These are phyloP conservation scores for Gallinago stenura DNA, from an alignment of 2,797 vertebrate genomes.

Conservation along the genomic window DNA sequence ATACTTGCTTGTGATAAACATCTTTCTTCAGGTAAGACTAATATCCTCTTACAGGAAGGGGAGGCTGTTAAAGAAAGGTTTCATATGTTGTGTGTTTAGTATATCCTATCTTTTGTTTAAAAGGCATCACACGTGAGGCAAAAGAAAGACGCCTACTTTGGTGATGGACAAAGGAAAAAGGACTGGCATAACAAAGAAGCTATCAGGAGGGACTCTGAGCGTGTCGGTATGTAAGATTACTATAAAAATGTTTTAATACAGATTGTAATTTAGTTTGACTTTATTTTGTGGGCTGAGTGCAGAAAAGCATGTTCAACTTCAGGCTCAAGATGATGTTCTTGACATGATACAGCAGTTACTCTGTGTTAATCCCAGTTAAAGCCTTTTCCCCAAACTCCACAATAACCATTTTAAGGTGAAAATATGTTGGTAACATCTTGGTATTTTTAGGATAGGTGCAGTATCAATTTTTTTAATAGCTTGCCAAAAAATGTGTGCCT, in stretches of 20 bases:
- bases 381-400: not conserved
- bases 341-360: not conserved
- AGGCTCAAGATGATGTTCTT: not conserved
- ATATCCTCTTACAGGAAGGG: not conserved
- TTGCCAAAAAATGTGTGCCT: not conserved
- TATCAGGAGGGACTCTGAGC: slow-evolving; percentile 86
- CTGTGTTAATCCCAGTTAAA: not conserved
- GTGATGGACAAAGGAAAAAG: slow-evolving; percentile 80
- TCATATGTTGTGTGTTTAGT: not conserved
- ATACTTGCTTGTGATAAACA: not conserved
- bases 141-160: slow-evolving; percentile 79
- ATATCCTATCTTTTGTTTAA: slow-evolving; percentile 26
- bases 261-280: not conserved
- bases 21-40: not conserved
- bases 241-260: not conserved
- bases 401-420: not conserved
- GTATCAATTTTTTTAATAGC: not conserved
- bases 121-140: slow-evolving; percentile 82
- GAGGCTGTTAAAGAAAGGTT: not conserved
- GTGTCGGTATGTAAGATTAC: slow-evolving; percentile 81
- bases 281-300: not conserved
- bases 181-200: slow-evolving; percentile 93
- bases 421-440: not conserved
- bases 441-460: not conserved
- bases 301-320: not conserved